These are phyloP conservation scores for Podabrus alpinus DNA, from an alignment of 2,888 invertebrate species.

Conservation along the genomic window DNA sequence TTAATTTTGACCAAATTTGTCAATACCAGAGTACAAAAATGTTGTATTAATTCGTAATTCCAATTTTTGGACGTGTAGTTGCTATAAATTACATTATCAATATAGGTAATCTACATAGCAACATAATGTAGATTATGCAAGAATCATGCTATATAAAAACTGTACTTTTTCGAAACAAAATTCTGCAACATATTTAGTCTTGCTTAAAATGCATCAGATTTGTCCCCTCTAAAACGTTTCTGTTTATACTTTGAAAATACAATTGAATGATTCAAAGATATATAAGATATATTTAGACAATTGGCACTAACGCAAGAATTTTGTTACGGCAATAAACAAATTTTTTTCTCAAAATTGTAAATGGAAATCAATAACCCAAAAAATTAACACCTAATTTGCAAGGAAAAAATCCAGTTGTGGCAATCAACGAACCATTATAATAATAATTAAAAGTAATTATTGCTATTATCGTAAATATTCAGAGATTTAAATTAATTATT, in stretches of 20 bases:
- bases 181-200: neutral
- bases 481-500: neutral
- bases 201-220: neutral
- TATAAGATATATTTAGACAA: constrained; percentile 30
- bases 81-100: neutral
- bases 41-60: too few species aligned
- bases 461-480: constrained; percentile 19
- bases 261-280: constrained; percentile 20
- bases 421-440: neutral
- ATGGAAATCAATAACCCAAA: neutral
- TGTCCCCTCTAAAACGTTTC: neutral
- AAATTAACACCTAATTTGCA: neutral
- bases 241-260: constrained; percentile 9
- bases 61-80: neutral
- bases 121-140: neutral
- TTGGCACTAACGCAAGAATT: constrained; percentile 33
- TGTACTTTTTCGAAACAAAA: neutral
- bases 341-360: neutral
- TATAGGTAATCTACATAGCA: neutral
- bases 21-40: neutral
- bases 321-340: constrained; percentile 30
- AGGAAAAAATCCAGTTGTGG: neutral
- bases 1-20: neutral
- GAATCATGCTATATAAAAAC: neutral
- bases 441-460: too few species aligned